Evolutionary conservation across 2,888 invertebrate genomes (phyloP).

Genomic region (Drosophila yooni): DNA sequence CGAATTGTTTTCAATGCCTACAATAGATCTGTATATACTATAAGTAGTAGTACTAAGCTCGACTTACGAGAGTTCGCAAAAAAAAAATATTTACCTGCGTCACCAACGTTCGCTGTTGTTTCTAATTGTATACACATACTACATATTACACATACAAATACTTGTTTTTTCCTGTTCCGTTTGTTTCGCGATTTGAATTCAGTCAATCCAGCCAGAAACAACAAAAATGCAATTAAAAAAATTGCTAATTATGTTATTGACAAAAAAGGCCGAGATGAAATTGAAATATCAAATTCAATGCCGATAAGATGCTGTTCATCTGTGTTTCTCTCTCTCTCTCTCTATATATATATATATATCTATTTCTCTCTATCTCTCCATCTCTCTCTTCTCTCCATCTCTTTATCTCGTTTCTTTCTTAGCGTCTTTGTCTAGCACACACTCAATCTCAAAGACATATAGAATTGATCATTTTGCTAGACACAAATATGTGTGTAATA

Average conservation of each 20-base stretch:
- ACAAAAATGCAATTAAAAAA: slow-evolving; percentile 14
- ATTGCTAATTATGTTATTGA: slow-evolving; percentile 10
- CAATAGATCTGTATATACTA: background rate
- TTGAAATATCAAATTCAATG: slow-evolving; percentile 35
- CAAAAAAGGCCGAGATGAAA: background rate
- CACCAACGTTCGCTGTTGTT: slow-evolving; percentile 41
- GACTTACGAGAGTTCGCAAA: slow-evolving; percentile 17
- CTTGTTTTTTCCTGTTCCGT: slow-evolving; percentile 1
- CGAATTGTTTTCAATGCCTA: slow-evolving; percentile 9
- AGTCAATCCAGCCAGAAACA: slow-evolving; percentile 25
- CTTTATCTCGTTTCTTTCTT: background rate
- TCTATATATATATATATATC: background rate
- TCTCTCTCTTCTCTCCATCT: background rate
- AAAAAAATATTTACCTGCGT: slow-evolving; percentile 43
- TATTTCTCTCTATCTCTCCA: background rate
- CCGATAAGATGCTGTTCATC: slow-evolving; percentile 27
- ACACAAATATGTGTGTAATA: slow-evolving; percentile 37
- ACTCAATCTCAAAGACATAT: slow-evolving; percentile 9
- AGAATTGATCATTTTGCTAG: slow-evolving; percentile 9
- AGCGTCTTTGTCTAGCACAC: slow-evolving; percentile 7
- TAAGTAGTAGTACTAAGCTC: background rate
- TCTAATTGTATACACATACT: slow-evolving; percentile 1
- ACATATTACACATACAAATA: slow-evolving; percentile 11
- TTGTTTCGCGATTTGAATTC: background rate
- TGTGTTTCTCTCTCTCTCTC: background rate